Conservation (phyloP, 2,888 invertebrate species). For the Lacanobia oleracea region DNA sequence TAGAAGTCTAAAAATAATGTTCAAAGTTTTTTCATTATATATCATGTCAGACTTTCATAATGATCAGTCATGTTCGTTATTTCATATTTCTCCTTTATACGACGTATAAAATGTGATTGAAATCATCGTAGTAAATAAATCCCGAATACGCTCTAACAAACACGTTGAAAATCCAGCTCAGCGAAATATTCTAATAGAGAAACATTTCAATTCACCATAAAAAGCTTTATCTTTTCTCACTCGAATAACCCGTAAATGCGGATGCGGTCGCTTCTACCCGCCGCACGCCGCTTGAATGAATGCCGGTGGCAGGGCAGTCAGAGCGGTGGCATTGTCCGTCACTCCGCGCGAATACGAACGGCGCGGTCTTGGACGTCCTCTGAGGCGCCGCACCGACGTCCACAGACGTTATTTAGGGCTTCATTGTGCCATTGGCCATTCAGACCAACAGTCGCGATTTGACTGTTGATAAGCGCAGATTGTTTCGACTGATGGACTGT, state of each 20-base stretch:
- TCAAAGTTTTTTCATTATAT: constrained; percentile 27
- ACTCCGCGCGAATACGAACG: constrained; percentile 75
- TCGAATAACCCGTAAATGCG: constrained; percentile 80
- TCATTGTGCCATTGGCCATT: constrained; percentile 88
- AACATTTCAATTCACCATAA: constrained; percentile 75
- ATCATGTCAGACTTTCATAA: constrained; percentile 22
- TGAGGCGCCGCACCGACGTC: constrained; percentile 87
- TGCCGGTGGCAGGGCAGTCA: constrained; percentile 83
- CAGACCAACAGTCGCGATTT: constrained; percentile 81
- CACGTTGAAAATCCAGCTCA: constrained; percentile 61
- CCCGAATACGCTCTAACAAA: constrained; percentile 57
- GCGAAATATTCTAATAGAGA: constrained; percentile 69
- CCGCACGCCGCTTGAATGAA: constrained; percentile 74
- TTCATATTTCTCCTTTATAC: constrained; percentile 8
- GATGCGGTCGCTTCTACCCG: constrained; percentile 75
- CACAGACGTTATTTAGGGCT: constrained; percentile 86
- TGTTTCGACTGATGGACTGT: constrained; percentile 85
- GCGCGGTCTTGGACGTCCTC: constrained; percentile 78
- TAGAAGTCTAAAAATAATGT: constrained; percentile 6
- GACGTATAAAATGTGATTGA: constrained; percentile 35
- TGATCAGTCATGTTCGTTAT: constrained; percentile 33
- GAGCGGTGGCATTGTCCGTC: constrained; percentile 85
- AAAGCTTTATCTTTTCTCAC: constrained; percentile 79
- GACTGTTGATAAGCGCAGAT: constrained; percentile 84
- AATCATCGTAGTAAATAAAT: constrained; percentile 55